Percentiles rank a stretch among this genome's conserved stretches.
Conservation (phyloP, 2,113 vertebrate species). For the Gobio gobio region DNA sequence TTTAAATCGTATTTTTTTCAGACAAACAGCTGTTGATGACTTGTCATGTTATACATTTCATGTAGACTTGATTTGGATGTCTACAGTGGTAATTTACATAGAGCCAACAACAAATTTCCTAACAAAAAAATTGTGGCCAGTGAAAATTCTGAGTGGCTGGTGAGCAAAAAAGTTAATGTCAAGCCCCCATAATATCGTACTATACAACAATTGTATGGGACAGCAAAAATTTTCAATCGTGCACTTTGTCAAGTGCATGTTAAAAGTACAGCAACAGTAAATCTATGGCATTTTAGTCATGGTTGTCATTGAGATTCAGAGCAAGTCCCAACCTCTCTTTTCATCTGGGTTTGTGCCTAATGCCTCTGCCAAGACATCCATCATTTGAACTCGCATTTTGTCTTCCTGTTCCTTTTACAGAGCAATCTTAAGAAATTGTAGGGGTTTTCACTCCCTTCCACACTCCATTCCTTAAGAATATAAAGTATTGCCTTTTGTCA, state of each 20-base stretch:
- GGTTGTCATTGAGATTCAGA: slow-evolving; percentile 22
- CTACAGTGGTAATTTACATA: too few relatives aligned
- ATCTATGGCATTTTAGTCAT: not conserved
- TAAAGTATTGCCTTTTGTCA: slow-evolving; percentile 20
- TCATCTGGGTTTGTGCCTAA: slow-evolving; percentile 32
- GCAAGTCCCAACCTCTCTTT: slow-evolving; percentile 34
- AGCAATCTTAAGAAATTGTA: slow-evolving; percentile 14
- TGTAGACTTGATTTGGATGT: too few relatives aligned
- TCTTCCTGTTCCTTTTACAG: slow-evolving; percentile 18
- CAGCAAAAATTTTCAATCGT: not conserved
- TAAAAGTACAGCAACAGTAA: not conserved
- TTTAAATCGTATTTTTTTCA: too few relatives aligned
- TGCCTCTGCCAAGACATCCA: slow-evolving; percentile 18
- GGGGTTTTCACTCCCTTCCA: not conserved
- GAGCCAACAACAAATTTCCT: too few relatives aligned
- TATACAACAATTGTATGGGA: not conserved
- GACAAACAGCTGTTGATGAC: too few relatives aligned
- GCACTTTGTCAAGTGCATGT: not conserved
- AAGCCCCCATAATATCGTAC: not conserved
- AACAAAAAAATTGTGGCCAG: too few relatives aligned
- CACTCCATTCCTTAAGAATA: slow-evolving; percentile 20
- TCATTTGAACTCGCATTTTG: slow-evolving; percentile 29
- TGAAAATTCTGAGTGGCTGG: too few relatives aligned
- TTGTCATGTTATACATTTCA: too few relatives aligned
- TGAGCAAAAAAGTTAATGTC: too few relatives aligned